Conservation (phyloP, 2,888 invertebrate genomes). For the Andrena flavipes region DNA sequence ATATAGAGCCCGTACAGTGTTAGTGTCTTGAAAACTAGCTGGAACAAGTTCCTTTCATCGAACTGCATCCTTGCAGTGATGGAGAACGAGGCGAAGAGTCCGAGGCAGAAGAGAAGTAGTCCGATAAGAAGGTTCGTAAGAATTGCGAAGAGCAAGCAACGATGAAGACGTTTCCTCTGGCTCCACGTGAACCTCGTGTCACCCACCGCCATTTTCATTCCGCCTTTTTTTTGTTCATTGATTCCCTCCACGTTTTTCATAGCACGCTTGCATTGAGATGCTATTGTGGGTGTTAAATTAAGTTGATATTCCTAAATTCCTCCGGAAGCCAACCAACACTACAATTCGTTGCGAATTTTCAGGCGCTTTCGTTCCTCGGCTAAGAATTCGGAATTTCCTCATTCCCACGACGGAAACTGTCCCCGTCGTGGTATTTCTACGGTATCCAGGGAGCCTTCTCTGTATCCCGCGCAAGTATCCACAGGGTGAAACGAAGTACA, state of each 20-base stretch:
- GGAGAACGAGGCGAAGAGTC: background rate
- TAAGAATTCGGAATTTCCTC: constrained; percentile 67
- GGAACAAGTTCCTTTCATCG: constrained; percentile 25
- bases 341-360: constrained; percentile 45
- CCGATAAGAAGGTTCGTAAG: constrained; percentile 31
- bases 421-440: constrained; percentile 61
- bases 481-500: background rate
- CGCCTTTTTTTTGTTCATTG: background rate
- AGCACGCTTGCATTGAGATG: background rate
- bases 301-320: constrained; percentile 1
- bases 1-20: constrained; percentile 54
- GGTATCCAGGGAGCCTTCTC: constrained; percentile 35
- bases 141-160: constrained; percentile 19
- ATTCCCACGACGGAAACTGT: constrained; percentile 62
- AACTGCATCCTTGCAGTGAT: constrained; percentile 1
- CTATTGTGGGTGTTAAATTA: background rate
- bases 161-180: constrained; percentile 40
- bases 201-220: constrained; percentile 41
- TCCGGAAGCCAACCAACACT: background rate
- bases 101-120: constrained; percentile 13
- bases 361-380: constrained; percentile 32
- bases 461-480: background rate
- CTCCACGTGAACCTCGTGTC: constrained; percentile 31
- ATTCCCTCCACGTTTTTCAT: background rate
- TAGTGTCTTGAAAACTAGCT: constrained; percentile 45